These are phyloP conservation scores for Zaprionus capensis DNA, from an alignment of 1,140 invertebrate genomes.

Conservation along the genomic window DNA sequence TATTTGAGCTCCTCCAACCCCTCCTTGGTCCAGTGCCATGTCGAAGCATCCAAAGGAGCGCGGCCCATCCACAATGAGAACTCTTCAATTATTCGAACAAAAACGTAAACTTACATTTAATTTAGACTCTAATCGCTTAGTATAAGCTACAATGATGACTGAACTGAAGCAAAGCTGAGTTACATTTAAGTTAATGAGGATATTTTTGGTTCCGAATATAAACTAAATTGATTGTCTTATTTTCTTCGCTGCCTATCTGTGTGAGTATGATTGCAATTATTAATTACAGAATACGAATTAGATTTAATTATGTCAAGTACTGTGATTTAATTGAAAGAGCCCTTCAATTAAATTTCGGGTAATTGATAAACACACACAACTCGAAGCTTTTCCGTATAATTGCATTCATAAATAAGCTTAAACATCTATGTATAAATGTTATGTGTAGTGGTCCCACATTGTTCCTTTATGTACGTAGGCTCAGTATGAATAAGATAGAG, in stretches of 20 bases:
- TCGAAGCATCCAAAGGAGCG: slow-evolving; percentile 40
- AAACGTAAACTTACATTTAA: slow-evolving; percentile 11
- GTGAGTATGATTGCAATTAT: slow-evolving; percentile 5
- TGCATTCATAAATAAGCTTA: slow-evolving; percentile 16
- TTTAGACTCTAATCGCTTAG: slow-evolving; percentile 22
- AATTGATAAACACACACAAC: slow-evolving; percentile 60
- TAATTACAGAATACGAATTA: slow-evolving; percentile 1
- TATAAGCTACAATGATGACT: slow-evolving; percentile 60
- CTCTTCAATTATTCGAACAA: slow-evolving; percentile 38
- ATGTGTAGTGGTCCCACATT: background rate
- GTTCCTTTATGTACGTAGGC: background rate
- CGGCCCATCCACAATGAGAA: slow-evolving; percentile 22
- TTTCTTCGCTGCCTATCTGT: background rate
- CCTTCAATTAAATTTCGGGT: slow-evolving; percentile 76
- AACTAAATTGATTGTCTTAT: background rate
- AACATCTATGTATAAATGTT: background rate
- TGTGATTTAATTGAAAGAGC: slow-evolving; percentile 78
- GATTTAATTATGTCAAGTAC: slow-evolving; percentile 48
- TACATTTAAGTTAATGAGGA: slow-evolving; percentile 51
- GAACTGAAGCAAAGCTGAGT: slow-evolving; percentile 75
- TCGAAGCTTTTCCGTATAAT: background rate
- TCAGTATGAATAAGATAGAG: background rate
- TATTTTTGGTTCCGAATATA: slow-evolving; percentile 1
- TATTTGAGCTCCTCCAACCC: slow-evolving; percentile 13
- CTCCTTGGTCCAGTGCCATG: slow-evolving; percentile 23